Evolutionary conservation across 2,888 invertebrate species (phyloP), one percentile per base, ranked within the genome.

Genomic region (Eupithecia tripunctaria): DNA sequence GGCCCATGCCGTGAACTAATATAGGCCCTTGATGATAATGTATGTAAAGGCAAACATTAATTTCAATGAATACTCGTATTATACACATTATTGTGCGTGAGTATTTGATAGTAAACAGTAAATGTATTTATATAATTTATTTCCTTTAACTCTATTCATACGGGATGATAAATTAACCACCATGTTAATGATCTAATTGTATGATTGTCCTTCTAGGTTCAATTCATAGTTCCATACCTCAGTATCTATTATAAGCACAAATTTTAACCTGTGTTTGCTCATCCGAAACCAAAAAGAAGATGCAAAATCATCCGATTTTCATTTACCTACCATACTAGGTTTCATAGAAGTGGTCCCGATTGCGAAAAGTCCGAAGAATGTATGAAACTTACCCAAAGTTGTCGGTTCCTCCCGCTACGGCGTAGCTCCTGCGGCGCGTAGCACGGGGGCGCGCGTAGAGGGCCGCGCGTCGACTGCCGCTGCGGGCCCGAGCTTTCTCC

Each of bases 401-500:
- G 67, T 67, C 59, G 41, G 68, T 27, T 47, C 64, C 7, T 21
- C n/a, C 5, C 65, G 68, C 66, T 68, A 63, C 68, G 66, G 8
- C 71, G 72, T 67, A 67, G 69, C 63, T 6, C 18, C 18, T 15
- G 32, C 0, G n/a, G 62, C 62, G 12, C 75, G 75, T 68, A 72
- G 75, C 72, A 67, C 67, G 27, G 43, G 63, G 71, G 21, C 43
- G 15, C 29, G 56, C 67, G 67, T 43, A 59, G 43, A 36, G 69
- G 62, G 63, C 62, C 65, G 70, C 8, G 47, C 67, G 21, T 60
- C 38, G 67, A 75, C 75, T 75, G 75, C 43, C 68, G 64, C 72
- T 72, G 70, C 69, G 74, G 38, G 69, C 66, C 65, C 56, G 62
- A 68, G 69, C 74, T 65, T 71, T 72, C n/a, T 27, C 62, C 25